Base-by-base conservation (phyloP, 2,113 vertebrate genomes). In the Oreochromis tanganicae region DNA sequence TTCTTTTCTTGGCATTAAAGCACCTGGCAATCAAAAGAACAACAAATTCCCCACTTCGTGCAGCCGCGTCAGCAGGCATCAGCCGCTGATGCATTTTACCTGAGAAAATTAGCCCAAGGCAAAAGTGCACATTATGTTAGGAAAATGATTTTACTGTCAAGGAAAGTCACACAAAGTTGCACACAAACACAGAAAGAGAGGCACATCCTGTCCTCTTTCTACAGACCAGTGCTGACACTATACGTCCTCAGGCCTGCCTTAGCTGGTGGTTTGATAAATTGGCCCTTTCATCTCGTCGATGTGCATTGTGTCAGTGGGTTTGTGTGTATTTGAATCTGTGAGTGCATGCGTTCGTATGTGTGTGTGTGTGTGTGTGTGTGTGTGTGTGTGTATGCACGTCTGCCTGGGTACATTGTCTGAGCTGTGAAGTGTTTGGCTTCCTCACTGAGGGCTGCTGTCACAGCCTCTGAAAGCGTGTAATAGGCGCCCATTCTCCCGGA, bases 191-290 rank as follows among this genome's bases (percentile, higher is more conserved):
- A 90, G 27, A 61, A 81, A 85, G 24, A 57, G 85, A 84, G 79
- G 82, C 86, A 94, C 89, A 93, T 94, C 88, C 87, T 83, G 85
- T 68, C 89, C 82, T 68, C 63, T 85, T 91, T 92, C 88, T 87
- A 80, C 87, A 93, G 94, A 94, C 91, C 87, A 82, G 46, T 86
- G 80, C 91, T 91, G 93, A 94, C 93, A 95, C 88, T 92, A 83
- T 71, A 89, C 86, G 43, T 95, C 94, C 93, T 91, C 90, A 73
- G 92, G 92, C 89, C 86, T 83, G 93, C 86, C 88, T 94, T 63
- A 80, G 88, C 87, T 92, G 93, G 89, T 94, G 90, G 93, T 95
- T 94, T 95, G 94, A 95, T 96, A 95, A 96, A 96, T 95, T 95
- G 94, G 92, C 91, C 94, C 93, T 91, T 93, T 94, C 94, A 93